A percentile compares a stretch with the other conserved stretches of the same genome.
These are phyloP conservation scores for Ladona fulva DNA, from an alignment of 1,140 invertebrate genomes.

Conservation along the genomic window DNA sequence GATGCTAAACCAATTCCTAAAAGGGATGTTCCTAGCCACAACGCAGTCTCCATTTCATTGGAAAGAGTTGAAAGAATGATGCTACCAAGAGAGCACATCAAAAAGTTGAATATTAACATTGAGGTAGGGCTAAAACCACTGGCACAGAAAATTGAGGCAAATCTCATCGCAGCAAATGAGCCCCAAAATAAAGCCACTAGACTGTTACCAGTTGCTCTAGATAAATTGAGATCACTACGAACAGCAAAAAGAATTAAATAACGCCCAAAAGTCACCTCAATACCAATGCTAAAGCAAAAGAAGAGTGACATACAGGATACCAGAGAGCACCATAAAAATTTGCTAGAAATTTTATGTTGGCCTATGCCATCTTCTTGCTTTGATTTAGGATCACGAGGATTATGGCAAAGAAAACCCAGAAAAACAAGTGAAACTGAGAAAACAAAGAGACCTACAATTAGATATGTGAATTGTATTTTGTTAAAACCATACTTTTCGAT, in stretches of 20 bases:
- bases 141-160: slow-evolving; percentile 37
- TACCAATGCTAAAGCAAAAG: slow-evolving; percentile 39
- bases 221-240: slow-evolving; percentile 28
- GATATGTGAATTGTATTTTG: slow-evolving; percentile 40
- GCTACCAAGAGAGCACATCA: slow-evolving; percentile 32
- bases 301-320: slow-evolving; percentile 37
- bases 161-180: slow-evolving; percentile 37
- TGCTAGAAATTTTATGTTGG: slow-evolving; percentile 19
- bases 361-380: slow-evolving; percentile 26
- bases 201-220: slow-evolving; percentile 32
- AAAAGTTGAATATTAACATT: slow-evolving; percentile 35
- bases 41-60: slow-evolving; percentile 25
- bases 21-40: slow-evolving; percentile 31
- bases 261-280: slow-evolving; percentile 40
- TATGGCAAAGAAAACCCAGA: slow-evolving; percentile 35
- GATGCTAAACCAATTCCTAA: slow-evolving; percentile 42
- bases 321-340: slow-evolving; percentile 27
- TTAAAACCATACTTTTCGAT: slow-evolving; percentile 33
- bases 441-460: slow-evolving; percentile 37
- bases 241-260: slow-evolving; percentile 36
- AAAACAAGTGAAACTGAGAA: slow-evolving; percentile 36
- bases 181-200: slow-evolving; percentile 42
- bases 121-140: slow-evolving; percentile 32
- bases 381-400: slow-evolving; percentile 29
- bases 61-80: slow-evolving; percentile 34